Base-by-base conservation (phyloP, 2,888 invertebrate species). In the Acrobasis repandana region DNA sequence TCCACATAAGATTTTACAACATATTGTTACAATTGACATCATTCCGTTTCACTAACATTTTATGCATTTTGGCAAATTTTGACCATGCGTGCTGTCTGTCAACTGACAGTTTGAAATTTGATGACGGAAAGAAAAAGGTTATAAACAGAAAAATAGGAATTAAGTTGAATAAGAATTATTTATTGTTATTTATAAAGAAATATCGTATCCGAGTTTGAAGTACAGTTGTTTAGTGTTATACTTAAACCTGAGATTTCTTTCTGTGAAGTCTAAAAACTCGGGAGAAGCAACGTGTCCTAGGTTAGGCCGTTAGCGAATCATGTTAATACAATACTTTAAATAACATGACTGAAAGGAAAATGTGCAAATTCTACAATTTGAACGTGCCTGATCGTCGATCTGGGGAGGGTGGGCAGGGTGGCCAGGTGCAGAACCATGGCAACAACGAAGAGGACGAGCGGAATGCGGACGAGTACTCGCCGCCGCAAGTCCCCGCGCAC, bases 401-500 rank as follows among this genome's bases (percentile, higher is more conserved):
- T 66, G 90, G 86, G 61, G 90, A 89, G 58, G 80, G 76, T 70
- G 88, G 86, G 50, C 83, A 82, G 56, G 78, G 75, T 61, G 82
- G 79, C 52, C 79, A 77, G 60, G 70, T 76, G 64, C 86, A 85
- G 61, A 87, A 90, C 74, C 85, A 88, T 67, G 82, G 76, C 56
- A 77, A 71, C 36, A 79, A 84, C 62, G 89, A 90, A 33, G 90
- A 90, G 28, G 90, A 91, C n/a, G 86, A 86, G 4, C 79, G 88
- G 65, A 82, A 80, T 62, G 67, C 76, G 20, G 89, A 90, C 9
- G 88, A 89, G 54, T 80, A 85, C 54, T 67, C 78, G 64, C 81
- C 88, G 61, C 90, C 88, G 36, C 79, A 80, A 65, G 96, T 97
- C 80, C 96, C 95, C 63, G 95, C 96, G 66, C 95, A 96, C 70